Base-by-base conservation (phyloP, 2,113 vertebrate species). In the Turdus rufiventris region DNA sequence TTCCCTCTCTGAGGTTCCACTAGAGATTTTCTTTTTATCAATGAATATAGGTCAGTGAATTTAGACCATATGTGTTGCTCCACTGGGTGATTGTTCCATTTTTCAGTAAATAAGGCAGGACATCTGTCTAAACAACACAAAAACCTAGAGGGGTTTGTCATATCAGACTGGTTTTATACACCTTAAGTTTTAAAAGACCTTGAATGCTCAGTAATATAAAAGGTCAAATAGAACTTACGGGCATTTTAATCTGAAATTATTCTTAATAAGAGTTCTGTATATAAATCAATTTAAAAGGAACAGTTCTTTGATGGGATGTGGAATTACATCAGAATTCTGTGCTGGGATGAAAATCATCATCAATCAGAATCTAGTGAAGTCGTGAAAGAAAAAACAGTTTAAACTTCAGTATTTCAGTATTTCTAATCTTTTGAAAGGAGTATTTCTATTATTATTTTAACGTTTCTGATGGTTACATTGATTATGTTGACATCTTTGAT, bases 61-160 rank as follows among this genome's bases (percentile, higher is more conserved):
- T 82, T 85, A 94, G 75, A 96, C 75, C 89, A 61, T 88, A 90
- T 93, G 91, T 63, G 77, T 85, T 88, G 26, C 54, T 94, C 88
- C 91, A 91, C 80, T 89, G 67, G 72, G 68, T 85, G 61, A 93
- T 60, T 91, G 67, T 92, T 94, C 89, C 67, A 95, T 89, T 96
- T 95, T 93, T 84, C 75, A 91, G 67, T 81, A 97, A 94, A 96
- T 78, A 96, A 96, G 60, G 85, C 73, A 95, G 50, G 88, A 93
- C 93, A 96, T 85, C 71, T 93, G 91, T 92, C 88, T 94, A 87
- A 96, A 94, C 74, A 91, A 91, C 40, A 88, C 57, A 92, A 91
- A 90, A 92, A 95, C 36, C 77, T 66, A 63, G 24, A 76, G 74
- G 61, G 89, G 24, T 86, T 93, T 91, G 45, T 79, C 63, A 70